Conservation (phyloP, 2,113 vertebrate species). For the Crypturellus undulatus region DNA sequence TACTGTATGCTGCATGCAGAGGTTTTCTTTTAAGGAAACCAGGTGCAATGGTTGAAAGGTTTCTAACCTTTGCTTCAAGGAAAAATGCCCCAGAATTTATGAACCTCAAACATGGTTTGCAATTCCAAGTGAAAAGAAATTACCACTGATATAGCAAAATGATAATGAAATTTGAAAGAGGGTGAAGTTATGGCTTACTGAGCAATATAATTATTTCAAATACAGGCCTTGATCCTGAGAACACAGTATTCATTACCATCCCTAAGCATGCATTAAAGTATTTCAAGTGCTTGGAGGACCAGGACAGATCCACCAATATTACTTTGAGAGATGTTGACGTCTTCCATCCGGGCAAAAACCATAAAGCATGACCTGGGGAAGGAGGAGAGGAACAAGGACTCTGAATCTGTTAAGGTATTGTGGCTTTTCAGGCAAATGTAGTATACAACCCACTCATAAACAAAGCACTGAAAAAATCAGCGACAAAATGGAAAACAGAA, state of each 20-base stretch:
- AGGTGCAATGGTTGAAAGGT: neutral
- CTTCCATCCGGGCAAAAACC: neutral
- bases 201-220: neutral
- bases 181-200: neutral
- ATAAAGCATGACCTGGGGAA: accelerated
- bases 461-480: neutral
- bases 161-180: neutral
- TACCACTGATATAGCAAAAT: neutral
- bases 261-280: neutral
- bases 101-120: neutral
- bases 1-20: neutral
- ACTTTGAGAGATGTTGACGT: neutral
- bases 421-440: neutral
- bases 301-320: neutral
- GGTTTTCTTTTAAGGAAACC: neutral
- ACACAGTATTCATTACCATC: neutral
- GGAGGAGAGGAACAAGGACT: neutral
- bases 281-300: neutral
- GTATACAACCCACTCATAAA: neutral
- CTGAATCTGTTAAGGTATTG: neutral
- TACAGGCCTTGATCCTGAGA: neutral
- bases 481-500: neutral
- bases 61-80: neutral
- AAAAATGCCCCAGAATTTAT: neutral
- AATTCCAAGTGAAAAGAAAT: neutral